Percentiles rank a stretch among this genome's conserved stretches.
Evolutionary conservation across 2,797 vertebrate genomes (phyloP).

Genomic region (Siniperca scherzeri): DNA sequence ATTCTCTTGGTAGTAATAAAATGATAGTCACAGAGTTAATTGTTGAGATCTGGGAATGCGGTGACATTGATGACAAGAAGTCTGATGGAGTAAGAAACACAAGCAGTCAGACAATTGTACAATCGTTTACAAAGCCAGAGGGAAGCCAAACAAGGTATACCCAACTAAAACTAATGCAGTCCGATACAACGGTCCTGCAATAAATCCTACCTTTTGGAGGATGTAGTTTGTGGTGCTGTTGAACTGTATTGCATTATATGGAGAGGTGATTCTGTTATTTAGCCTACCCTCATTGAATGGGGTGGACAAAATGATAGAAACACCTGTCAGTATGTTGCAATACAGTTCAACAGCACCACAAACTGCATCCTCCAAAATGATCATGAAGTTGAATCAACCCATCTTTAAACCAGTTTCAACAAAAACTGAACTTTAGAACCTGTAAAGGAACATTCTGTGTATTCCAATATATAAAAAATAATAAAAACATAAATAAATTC

Average conservation of each 20-base stretch:
- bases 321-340: too few species aligned
- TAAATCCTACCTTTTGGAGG: not conserved
- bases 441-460: not conserved
- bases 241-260: not conserved
- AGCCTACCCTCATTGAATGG: too few species aligned
- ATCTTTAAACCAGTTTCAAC: not conserved
- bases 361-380: too few species aligned
- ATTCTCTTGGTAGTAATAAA: not conserved
- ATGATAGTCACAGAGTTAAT: not conserved
- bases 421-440: not conserved
- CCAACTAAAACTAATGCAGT: not conserved
- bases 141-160: not conserved
- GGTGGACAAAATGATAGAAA: too few species aligned
- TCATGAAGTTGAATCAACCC: too few species aligned
- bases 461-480: not conserved
- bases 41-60: constrained; percentile 4
- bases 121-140: not conserved
- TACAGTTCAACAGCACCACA: too few species aligned
- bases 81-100: not conserved
- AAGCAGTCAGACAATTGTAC: not conserved
- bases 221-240: not conserved
- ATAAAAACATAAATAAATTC: not conserved
- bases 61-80: not conserved
- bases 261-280: not conserved
- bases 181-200: not conserved